Evolutionary conservation across 1,140 invertebrate species (phyloP), one percentile per base, ranked within the genome.

Genomic region (Proctacanthus coquilletti): DNA sequence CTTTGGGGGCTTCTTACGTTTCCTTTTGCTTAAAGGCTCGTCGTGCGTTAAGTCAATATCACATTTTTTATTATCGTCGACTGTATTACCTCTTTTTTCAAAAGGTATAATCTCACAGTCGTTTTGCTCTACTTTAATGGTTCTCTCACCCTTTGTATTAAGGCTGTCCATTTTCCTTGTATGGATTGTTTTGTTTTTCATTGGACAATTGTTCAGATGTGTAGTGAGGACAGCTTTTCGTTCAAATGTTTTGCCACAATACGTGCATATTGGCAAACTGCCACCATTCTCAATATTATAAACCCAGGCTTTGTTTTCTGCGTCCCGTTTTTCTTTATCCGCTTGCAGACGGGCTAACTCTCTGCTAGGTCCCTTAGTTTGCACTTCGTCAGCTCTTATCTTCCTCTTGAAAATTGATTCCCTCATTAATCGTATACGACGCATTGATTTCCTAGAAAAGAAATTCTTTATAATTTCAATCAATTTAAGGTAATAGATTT

Each of bases 221-320:
- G 77, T 69, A 6, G 68, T 65, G 11, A 79, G 57, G 4, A 74
- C 74, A 10, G 72, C 75, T 38, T 70, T 70, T 3, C 74, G 63
- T 46, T 79, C 76, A 50, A 80, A 79, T 15, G 64, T 62, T 41
- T 73, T 71, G 1, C 72, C 72, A 54, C 76, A 80, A 21, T 70
- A 72, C n/a, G 66, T 71, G 51, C 77, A 79, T 25, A 66, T 65
- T 32, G 71, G 70, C 10, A 68, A 45, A 39, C 68, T 66, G 17
- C 62, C 53, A 42, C 70, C 67, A 18, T 61, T 59, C 49, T 75
- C 69, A 44, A 72, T 53, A 45, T 70, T 68, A 42, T 69, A 63
- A 54, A 72, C 66, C 69, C 71, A 74, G 37, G 68, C 64, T 63
- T 71, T 34, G 18, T 40, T 40, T 23, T 40, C 18, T 4, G 21